These are phyloP conservation scores for Columba livia DNA, from an alignment of 2,113 vertebrate species.

Conservation along the genomic window DNA sequence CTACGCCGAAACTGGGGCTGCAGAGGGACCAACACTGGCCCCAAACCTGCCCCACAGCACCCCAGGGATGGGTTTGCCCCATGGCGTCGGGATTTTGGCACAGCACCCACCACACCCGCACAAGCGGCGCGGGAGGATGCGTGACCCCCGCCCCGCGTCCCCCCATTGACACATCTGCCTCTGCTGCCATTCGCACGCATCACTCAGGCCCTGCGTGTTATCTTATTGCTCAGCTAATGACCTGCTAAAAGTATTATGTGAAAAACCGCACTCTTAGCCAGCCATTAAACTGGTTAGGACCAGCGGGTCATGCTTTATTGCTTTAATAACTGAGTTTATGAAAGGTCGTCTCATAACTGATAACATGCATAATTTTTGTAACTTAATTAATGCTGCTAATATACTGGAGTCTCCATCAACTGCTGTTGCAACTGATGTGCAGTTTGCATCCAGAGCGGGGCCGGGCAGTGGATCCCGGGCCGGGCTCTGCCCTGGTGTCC, in stretches of 20 bases:
- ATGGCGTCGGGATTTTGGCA: fast-evolving
- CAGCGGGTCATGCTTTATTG: conserved; percentile 34
- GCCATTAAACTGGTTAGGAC: conserved; percentile 47
- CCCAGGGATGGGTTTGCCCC: not conserved
- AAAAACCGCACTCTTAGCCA: conserved; percentile 39
- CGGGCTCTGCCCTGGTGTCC: not conserved
- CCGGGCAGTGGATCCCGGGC: not conserved
- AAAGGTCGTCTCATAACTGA: conserved; percentile 48
- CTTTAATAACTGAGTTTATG: conserved; percentile 60
- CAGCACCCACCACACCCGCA: fast-evolving
- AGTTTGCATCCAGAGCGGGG: not conserved
- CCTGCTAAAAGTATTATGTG: conserved; percentile 44
- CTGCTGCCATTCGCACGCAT: not conserved
- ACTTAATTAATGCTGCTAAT: conserved; percentile 62
- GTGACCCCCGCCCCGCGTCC: not conserved
- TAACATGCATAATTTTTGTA: conserved; percentile 57
- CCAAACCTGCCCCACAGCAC: not conserved
- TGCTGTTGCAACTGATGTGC: conserved; percentile 33
- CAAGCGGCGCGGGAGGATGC: not conserved
- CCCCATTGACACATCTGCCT: not conserved
- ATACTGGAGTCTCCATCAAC: conserved; percentile 67
- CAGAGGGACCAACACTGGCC: fast-evolving
- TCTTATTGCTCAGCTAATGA: conserved; percentile 65
- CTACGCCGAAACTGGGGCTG: not conserved
- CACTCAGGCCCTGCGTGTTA: conserved; percentile 30